Conservation (phyloP, 2,797 vertebrate species). For the Peromyscus eremicus region DNA sequence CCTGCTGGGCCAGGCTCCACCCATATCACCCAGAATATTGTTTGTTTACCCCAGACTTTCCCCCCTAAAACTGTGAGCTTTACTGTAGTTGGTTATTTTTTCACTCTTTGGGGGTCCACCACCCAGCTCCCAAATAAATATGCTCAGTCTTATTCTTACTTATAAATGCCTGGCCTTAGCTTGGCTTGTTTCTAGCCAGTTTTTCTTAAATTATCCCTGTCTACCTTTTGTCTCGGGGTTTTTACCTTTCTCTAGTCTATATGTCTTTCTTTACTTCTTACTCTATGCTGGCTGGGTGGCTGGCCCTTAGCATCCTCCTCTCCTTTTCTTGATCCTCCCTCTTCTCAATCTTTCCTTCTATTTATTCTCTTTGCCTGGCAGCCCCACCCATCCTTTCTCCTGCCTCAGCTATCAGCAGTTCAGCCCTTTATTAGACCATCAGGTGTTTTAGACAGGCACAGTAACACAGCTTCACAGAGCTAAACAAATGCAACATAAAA, state of each 20-base stretch:
- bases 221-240: background rate
- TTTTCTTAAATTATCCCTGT: background rate
- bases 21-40: background rate
- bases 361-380: background rate
- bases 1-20: background rate
- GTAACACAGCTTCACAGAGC: background rate
- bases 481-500: background rate
- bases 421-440: background rate
- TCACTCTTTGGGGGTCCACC: background rate
- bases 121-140: background rate
- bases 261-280: background rate
- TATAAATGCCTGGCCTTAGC: background rate
- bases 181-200: background rate
- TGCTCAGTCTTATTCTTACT: background rate
- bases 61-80: background rate
- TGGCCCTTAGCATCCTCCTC: background rate
- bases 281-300: background rate
- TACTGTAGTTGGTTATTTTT: background rate
- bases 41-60: background rate
- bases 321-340: background rate
- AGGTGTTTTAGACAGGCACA: background rate
- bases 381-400: background rate
- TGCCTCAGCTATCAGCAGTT: background rate
- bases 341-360: background rate
- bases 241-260: background rate